Base-by-base conservation (phyloP, 1,140 invertebrate species). In the Pachyrhynchus sulphureomaculatus region DNA sequence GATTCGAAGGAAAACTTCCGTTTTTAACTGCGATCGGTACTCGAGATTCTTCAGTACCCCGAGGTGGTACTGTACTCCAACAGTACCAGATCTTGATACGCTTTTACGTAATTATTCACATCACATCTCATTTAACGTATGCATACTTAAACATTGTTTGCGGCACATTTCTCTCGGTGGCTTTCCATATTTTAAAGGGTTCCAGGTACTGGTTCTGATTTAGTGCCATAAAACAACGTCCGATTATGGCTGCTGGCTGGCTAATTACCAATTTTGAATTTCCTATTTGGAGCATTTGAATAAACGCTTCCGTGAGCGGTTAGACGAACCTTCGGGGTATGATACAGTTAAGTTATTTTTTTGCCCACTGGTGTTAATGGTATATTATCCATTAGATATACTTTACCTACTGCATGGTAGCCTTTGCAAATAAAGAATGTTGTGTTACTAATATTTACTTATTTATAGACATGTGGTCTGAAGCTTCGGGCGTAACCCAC, bases 211-310 rank as follows among this genome's bases (percentile, higher is more conserved):
- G n/a, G n/a, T n/a, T 51, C 48, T 51, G 32, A 34, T 51, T 51
- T 36, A 12, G 48, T 36, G 34, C 48, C 48, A 26, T 36, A 33
- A 32, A 51, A 51, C 24, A 51, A 51, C 36, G 48, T 36, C 0
- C 32, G 48, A 13, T 36, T 36, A 12, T 10, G n/a, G 48, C 37
- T 53, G 26, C 20, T 20, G 24, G 51, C 51, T 29, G n/a, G 36
- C 33, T 41, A 41, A 53, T 53, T 53, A 53, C 51, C 51, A 53
- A 53, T 53, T 53, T 53, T 41, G 33, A 41, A 53, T 36, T 53
- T 53, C 51, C 51, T 53, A 20, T 15, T 41, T 21, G 2, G 18
- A n/a, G 20, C 32, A 51, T 51, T 51, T 51, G 48, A 51, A 51
- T 51, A 51, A 36, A 36, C 29, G 29, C 15, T 34, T 9, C 48